Conservation (phyloP, 2,888 invertebrate species). For the Erpobdella octoculata region DNA sequence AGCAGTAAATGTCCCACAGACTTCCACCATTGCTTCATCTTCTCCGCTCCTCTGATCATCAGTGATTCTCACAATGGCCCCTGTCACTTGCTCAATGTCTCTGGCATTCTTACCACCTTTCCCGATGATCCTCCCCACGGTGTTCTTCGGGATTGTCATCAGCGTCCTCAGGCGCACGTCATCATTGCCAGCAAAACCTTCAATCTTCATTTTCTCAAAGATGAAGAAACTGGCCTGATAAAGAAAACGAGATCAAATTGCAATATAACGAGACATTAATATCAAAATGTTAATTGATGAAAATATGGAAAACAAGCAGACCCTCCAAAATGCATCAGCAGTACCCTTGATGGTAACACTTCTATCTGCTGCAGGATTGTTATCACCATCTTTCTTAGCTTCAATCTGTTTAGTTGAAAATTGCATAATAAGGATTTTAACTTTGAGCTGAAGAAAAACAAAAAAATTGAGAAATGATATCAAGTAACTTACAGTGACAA, state of each 20-base stretch:
- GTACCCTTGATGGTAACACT: slow-evolving; percentile 80
- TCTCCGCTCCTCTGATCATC: slow-evolving; percentile 36
- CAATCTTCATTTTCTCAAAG: slow-evolving; percentile 89
- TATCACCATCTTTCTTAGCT: slow-evolving; percentile 53
- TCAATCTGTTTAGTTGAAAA: slow-evolving; percentile 38
- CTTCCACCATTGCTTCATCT: slow-evolving; percentile 39
- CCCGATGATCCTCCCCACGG: slow-evolving; percentile 93
- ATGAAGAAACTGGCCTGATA: slow-evolving; percentile 87
- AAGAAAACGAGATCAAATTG: background rate
- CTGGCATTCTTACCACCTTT: slow-evolving; percentile 58
- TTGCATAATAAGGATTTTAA: background rate
- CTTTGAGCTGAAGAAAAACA: background rate
- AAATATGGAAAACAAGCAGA: background rate
- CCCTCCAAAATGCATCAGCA: slow-evolving; percentile 35
- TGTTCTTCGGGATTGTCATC: slow-evolving; percentile 76
- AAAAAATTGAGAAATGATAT: background rate
- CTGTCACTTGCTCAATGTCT: slow-evolving; percentile 85
- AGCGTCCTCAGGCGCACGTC: slow-evolving; percentile 88
- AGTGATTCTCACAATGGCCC: slow-evolving; percentile 61
- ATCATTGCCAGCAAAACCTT: slow-evolving; percentile 48
- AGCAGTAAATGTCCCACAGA: slow-evolving; percentile 38
- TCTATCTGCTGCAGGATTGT: slow-evolving; percentile 64
- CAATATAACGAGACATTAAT: background rate
- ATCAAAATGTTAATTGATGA: background rate
- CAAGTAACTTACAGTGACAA: slow-evolving; percentile 44